A percentile compares a stretch with the other conserved stretches of the same genome.
These are phyloP conservation scores for Chrysocyon brachyurus DNA, from an alignment of 2,797 vertebrate species.

Conservation along the genomic window DNA sequence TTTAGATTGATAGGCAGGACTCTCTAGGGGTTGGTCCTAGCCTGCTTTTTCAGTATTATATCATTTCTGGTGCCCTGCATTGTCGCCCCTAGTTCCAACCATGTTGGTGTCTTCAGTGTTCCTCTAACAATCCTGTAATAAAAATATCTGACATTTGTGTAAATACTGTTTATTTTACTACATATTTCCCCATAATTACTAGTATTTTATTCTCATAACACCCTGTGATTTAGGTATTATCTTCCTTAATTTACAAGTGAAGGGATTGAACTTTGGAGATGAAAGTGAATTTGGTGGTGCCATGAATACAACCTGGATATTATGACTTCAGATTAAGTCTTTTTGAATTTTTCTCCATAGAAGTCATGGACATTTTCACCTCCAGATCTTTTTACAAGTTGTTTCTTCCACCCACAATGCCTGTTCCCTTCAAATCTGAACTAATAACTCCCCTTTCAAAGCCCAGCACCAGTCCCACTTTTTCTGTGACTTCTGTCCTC, in stretches of 20 bases:
- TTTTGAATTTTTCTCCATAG: slow-evolving; percentile 35
- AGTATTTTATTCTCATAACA: slow-evolving; percentile 44
- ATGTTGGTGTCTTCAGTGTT: neutral
- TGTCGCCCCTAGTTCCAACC: neutral
- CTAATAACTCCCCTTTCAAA: slow-evolving; percentile 19
- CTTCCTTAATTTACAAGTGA: neutral
- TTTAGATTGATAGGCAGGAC: neutral
- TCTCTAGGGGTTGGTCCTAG: slow-evolving; percentile 1
- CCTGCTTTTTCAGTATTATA: slow-evolving; percentile 22
- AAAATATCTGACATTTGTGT: slow-evolving; percentile 35
- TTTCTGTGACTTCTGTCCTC: slow-evolving; percentile 9
- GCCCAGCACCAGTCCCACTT: neutral
- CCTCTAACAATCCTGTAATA: slow-evolving; percentile 46
- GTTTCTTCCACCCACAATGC: neutral
- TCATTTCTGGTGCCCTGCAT: neutral
- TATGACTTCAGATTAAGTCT: neutral
- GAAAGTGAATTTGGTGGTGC: slow-evolving; percentile 30
- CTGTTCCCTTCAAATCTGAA: neutral
- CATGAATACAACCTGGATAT: neutral
- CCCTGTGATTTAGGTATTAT: neutral
- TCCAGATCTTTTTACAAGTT: neutral
- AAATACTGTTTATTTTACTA: slow-evolving; percentile 34
- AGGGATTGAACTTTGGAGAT: neutral
- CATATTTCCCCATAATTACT: neutral
- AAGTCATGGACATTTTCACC: neutral